Evolutionary conservation across 2,113 vertebrate genomes (phyloP).

Genomic region (Tichodroma muraria): DNA sequence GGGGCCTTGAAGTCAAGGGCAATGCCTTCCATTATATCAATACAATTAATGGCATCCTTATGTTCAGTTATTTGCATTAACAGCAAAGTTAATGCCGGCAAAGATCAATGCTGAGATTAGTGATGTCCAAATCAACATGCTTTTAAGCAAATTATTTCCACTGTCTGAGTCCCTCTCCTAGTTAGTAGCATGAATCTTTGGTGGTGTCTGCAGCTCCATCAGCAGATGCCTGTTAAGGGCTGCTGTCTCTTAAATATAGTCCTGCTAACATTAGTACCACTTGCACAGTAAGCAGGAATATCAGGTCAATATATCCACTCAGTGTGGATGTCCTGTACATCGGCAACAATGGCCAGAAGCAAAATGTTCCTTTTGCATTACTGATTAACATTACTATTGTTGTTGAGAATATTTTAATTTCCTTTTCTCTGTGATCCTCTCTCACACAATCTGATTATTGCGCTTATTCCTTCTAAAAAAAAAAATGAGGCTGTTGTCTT

Average conservation of each 20-base stretch:
- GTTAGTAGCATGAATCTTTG: conserved; percentile 35
- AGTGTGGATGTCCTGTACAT: not conserved
- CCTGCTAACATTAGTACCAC: not conserved
- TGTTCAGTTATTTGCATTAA: conserved; percentile 59
- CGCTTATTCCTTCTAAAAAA: not conserved
- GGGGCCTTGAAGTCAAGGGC: conserved; percentile 26
- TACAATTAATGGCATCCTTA: conserved; percentile 57
- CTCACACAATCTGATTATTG: not conserved
- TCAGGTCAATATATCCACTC: conserved; percentile 1
- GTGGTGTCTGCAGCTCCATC: conserved; percentile 31
- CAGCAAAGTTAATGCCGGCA: conserved; percentile 50
- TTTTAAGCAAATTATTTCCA: conserved; percentile 68
- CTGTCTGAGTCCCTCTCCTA: not conserved
- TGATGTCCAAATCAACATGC: conserved; percentile 57
- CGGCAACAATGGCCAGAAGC: not conserved
- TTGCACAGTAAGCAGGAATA: conserved; percentile 33
- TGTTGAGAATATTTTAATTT: not conserved
- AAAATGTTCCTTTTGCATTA: not conserved
- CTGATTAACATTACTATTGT: not conserved
- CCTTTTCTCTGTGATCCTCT: not conserved
- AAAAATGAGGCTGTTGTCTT: not conserved
- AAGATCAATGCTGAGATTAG: conserved; percentile 55
- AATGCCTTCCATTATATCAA: conserved; percentile 54
- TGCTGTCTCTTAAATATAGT: conserved; percentile 13
- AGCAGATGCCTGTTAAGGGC: not conserved